These are phyloP conservation scores for Helicoverpa assulta DNA, from an alignment of 2,888 invertebrate genomes.

Conservation along the genomic window DNA sequence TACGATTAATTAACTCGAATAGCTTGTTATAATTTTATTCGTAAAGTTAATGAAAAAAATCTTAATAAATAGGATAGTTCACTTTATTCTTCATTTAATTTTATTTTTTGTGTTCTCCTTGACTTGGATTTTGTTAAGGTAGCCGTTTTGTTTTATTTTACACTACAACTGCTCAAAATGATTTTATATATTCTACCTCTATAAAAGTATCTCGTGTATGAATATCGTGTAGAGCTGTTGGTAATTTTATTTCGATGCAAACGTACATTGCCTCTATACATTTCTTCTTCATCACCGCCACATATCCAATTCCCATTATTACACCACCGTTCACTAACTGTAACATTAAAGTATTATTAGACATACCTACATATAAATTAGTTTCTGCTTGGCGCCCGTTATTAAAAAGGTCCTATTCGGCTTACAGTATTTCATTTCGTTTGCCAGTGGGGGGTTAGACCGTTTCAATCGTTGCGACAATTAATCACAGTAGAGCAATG, in stretches of 20 bases:
- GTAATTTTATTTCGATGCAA: slow-evolving; percentile 13
- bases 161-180: too few species aligned
- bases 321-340: slow-evolving; percentile 60
- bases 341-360: slow-evolving; percentile 66
- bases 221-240: slow-evolving; percentile 6
- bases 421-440: slow-evolving; percentile 88
- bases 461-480: slow-evolving; percentile 87
- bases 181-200: too few species aligned
- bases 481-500: slow-evolving; percentile 89
- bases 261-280: slow-evolving; percentile 4
- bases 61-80: too few species aligned
- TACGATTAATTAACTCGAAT: not conserved
- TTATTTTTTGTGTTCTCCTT: too few species aligned
- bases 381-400: slow-evolving; percentile 81
- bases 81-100: too few species aligned
- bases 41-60: too few species aligned
- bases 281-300: slow-evolving; percentile 34
- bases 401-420: slow-evolving; percentile 85
- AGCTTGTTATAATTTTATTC: too few species aligned
- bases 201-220: not conserved
- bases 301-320: slow-evolving; percentile 43
- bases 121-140: too few species aligned
- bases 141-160: too few species aligned
- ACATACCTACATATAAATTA: slow-evolving; percentile 78
- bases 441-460: slow-evolving; percentile 87